Evolutionary conservation across 2,888 invertebrate genomes (phyloP).

Genomic region (Odontomyia ornata): DNA sequence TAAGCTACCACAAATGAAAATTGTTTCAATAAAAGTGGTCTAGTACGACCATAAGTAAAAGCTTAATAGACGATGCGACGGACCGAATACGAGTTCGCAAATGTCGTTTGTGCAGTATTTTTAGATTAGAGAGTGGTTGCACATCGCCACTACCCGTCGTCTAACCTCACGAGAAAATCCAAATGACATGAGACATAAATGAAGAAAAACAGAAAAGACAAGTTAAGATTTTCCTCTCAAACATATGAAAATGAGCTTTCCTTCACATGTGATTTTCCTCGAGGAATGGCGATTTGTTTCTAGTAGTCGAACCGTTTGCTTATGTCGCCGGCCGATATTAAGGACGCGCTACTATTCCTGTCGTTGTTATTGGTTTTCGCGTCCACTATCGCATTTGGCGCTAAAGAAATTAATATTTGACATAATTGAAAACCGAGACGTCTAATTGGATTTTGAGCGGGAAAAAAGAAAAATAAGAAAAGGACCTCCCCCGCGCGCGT

Average conservation of each 20-base stretch:
- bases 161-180: not conserved
- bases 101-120: not conserved
- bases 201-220: constrained; percentile 11
- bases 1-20: not conserved
- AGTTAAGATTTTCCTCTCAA: constrained; percentile 20
- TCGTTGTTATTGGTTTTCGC: constrained; percentile 7
- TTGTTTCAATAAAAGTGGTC: not conserved
- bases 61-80: too few species aligned
- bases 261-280: not conserved
- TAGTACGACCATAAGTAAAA: not conserved
- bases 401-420: not conserved
- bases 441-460: constrained; percentile 15
- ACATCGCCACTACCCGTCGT: not conserved
- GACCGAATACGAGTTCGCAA: not conserved
- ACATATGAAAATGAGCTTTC: constrained; percentile 16
- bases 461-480: not conserved
- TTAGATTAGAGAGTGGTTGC: not conserved
- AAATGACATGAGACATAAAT: constrained; percentile 18
- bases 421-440: not conserved
- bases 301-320: constrained; percentile 24
- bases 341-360: not conserved
- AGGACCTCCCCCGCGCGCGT: not conserved
- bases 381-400: not conserved
- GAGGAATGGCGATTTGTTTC: not conserved
- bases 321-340: constrained; percentile 15